phyloP scores from a whole-genome alignment of 2,797 vertebrate genomes.

The Enteromius paludinosus region DNA sequence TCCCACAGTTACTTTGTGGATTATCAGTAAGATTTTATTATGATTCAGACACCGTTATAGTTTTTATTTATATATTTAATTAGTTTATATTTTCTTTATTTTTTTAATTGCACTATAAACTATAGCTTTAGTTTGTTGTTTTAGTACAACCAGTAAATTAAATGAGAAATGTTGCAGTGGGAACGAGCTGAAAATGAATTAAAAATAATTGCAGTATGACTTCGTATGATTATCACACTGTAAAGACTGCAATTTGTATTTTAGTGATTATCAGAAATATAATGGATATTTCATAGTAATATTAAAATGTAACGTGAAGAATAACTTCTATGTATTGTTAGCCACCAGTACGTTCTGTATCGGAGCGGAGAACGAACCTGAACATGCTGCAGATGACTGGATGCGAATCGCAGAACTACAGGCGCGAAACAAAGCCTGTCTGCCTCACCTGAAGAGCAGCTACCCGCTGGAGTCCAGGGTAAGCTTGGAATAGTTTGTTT shows the following conservation, averaged over 20 bases:
- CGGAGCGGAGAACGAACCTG: slow-evolving; percentile 87
- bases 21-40: not conserved
- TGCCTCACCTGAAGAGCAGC: slow-evolving; percentile 92
- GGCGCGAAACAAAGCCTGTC: slow-evolving; percentile 85
- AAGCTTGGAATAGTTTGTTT: not conserved
- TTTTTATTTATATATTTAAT: not conserved
- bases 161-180: no score
- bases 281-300: not conserved
- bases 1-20: not conserved
- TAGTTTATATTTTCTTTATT: no score
- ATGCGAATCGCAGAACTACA: slow-evolving; percentile 91
- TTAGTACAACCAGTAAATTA: not conserved
- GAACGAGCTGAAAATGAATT: no score
- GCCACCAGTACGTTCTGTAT: slow-evolving; percentile 75
- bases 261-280: no score
- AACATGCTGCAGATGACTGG: slow-evolving; percentile 85
- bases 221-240: not conserved
- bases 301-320: not conserved
- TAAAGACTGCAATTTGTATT: no score
- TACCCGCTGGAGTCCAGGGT: slow-evolving; percentile 92
- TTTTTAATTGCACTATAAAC: not conserved
- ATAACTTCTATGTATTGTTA: slow-evolving; percentile 49
- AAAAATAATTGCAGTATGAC: not conserved
- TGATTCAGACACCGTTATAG: not conserved
- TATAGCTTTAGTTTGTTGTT: not conserved